Conservation (phyloP, 2,888 invertebrate species). For the Sphaerophoria rueppellii region DNA sequence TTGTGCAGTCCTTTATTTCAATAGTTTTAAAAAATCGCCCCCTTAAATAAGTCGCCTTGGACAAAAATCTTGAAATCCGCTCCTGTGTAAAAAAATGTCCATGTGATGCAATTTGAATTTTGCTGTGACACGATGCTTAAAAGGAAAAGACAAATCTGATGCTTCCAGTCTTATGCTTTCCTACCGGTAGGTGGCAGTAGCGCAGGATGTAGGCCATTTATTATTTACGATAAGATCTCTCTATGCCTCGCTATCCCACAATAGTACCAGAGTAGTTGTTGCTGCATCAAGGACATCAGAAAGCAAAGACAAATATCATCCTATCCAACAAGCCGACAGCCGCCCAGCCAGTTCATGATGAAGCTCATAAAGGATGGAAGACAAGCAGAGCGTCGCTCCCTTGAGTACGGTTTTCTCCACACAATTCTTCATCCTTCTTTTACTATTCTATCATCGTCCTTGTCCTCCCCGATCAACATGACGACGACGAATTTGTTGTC, state of each 20-base stretch:
- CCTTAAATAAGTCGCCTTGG: too few species aligned
- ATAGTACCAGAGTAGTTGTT: slow-evolving; percentile 8
- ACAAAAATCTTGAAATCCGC: too few species aligned
- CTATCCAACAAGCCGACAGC: slow-evolving; percentile 2
- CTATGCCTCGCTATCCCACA: slow-evolving; percentile 44
- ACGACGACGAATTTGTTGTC: not conserved
- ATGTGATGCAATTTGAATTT: not conserved
- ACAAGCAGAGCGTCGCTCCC: slow-evolving; percentile 48
- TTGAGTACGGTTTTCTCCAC: slow-evolving; percentile 23
- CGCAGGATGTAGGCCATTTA: slow-evolving; percentile 65
- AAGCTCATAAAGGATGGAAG: slow-evolving; percentile 66
- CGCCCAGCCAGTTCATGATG: slow-evolving; percentile 35
- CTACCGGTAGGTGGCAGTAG: not conserved
- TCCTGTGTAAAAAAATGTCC: too few species aligned
- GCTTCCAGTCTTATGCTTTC: slow-evolving; percentile 48
- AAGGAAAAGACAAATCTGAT: slow-evolving; percentile 55
- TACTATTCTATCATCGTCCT: not conserved
- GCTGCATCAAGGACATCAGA: not conserved
- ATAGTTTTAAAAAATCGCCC: too few species aligned
- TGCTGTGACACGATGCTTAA: not conserved
- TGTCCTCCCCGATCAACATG: slow-evolving; percentile 3
- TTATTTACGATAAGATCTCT: slow-evolving; percentile 63
- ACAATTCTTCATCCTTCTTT: not conserved
- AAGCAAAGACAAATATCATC: not conserved
- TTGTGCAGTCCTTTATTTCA: too few species aligned